These are phyloP conservation scores for Illadopsis cleaveri DNA, from an alignment of 2,113 vertebrate species.

Conservation along the genomic window DNA sequence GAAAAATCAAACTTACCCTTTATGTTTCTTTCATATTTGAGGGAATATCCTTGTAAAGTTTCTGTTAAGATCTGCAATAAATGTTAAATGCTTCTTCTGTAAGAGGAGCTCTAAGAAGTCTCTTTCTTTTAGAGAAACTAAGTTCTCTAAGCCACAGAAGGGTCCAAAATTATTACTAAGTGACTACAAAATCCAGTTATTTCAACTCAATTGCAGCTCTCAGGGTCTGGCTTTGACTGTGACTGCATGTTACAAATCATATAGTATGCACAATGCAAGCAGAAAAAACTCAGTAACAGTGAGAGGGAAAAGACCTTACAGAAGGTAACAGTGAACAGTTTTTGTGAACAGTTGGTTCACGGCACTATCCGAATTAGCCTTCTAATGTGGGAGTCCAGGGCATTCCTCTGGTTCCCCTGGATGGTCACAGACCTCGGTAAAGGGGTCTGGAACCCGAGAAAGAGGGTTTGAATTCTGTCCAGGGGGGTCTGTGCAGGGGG, in stretches of 20 bases:
- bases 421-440: too few species aligned
- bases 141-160: neutral
- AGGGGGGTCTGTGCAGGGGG: too few species aligned
- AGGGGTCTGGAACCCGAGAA: too few species aligned
- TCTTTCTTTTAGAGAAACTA: neutral
- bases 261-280: neutral
- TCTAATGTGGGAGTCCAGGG: too few species aligned
- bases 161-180: neutral
- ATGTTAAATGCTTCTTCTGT: neutral
- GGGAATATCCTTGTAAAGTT: neutral
- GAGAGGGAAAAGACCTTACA: neutral
- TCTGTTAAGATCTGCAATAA: neutral
- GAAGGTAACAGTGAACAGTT: constrained; percentile 21
- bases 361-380: neutral
- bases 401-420: too few species aligned
- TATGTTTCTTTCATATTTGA: neutral
- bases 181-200: constrained; percentile 20
- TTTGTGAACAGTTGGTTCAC: neutral
- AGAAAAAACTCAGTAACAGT: neutral
- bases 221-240: neutral
- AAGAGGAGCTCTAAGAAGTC: neutral
- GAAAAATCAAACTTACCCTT: neutral
- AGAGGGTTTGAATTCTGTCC: too few species aligned
- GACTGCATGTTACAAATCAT: neutral
- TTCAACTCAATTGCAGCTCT: constrained; percentile 10